These are phyloP conservation scores for Limosa lapponica DNA, from an alignment of 2,797 vertebrate genomes.

Conservation along the genomic window DNA sequence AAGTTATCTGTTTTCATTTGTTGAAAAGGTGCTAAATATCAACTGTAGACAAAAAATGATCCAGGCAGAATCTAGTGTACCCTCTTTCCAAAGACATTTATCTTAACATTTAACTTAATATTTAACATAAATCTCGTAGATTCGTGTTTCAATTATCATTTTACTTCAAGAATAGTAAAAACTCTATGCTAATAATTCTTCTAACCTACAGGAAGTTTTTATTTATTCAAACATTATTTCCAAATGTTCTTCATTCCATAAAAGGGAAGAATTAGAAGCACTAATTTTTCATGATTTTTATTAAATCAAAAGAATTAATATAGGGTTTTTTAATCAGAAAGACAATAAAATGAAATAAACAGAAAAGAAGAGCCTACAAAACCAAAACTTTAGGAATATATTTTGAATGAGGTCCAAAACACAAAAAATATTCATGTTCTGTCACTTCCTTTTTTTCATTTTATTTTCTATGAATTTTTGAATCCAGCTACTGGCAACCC, in stretches of 20 bases:
- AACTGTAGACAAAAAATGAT: not conserved
- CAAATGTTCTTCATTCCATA: not conserved
- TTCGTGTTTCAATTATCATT: not conserved
- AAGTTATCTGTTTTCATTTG: not conserved
- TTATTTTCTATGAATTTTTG: not conserved
- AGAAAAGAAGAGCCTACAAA: not conserved
- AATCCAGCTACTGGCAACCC: not conserved
- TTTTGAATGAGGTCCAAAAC: not conserved
- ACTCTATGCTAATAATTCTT: not conserved
- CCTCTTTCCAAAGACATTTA: not conserved
- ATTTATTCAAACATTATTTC: not conserved
- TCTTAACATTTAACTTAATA: not conserved
- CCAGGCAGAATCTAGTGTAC: not conserved
- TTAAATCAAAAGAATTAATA: not conserved
- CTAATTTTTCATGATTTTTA: not conserved
- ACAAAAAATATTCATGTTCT: not conserved
- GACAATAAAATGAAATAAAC: not conserved
- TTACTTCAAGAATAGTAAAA: not conserved
- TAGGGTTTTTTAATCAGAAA: accelerated
- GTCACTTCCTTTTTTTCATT: not conserved
- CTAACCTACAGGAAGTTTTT: not conserved
- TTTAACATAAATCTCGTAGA: not conserved
- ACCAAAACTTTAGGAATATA: not conserved
- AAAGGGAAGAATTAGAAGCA: not conserved
- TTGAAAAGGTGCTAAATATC: not conserved